Conservation (phyloP, 2,888 invertebrate genomes). For the Eurytoma californica region DNA sequence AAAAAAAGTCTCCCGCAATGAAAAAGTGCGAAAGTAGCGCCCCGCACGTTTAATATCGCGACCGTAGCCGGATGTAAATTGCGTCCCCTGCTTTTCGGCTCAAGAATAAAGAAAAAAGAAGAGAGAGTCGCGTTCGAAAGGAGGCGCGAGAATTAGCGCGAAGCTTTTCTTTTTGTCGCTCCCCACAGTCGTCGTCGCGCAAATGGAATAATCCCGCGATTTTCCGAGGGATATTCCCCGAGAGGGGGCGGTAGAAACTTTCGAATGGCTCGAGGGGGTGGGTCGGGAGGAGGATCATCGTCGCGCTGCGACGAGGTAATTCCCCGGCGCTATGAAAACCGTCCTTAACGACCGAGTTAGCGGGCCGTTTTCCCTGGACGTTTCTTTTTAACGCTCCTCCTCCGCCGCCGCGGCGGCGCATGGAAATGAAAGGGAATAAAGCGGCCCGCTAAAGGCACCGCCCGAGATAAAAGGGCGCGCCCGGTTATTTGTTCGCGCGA, state of each 20-base stretch:
- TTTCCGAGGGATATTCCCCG: conserved; percentile 50
- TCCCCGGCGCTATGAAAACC: conserved; percentile 60
- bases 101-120: conserved; percentile 22
- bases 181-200: conserved; percentile 16
- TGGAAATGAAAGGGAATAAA: conserved; percentile 53
- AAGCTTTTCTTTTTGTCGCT: conserved; percentile 34
- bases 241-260: conserved; percentile 11
- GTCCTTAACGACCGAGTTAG: conserved; percentile 58
- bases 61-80: conserved; percentile 36
- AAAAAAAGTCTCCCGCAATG: too few relatives aligned
- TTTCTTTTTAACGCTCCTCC: conserved; percentile 55
- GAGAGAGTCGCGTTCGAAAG: conserved; percentile 52
- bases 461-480: conserved; percentile 43
- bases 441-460: conserved; percentile 25
- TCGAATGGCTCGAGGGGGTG: conserved; percentile 5
- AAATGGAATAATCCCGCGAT: conserved; percentile 59
- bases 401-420: conserved; percentile 31
- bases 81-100: not conserved
- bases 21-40: not conserved
- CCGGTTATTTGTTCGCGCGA: conserved; percentile 48
- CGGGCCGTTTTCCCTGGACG: conserved; percentile 51
- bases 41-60: conserved; percentile 52
- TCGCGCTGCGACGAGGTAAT: conserved; percentile 56
- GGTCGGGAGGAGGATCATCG: conserved; percentile 43
- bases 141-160: conserved; percentile 50